A percentile compares a stretch with the other conserved stretches of the same genome.
Evolutionary conservation across 2,888 invertebrate species (phyloP).

Genomic region (Troilus luridus): DNA sequence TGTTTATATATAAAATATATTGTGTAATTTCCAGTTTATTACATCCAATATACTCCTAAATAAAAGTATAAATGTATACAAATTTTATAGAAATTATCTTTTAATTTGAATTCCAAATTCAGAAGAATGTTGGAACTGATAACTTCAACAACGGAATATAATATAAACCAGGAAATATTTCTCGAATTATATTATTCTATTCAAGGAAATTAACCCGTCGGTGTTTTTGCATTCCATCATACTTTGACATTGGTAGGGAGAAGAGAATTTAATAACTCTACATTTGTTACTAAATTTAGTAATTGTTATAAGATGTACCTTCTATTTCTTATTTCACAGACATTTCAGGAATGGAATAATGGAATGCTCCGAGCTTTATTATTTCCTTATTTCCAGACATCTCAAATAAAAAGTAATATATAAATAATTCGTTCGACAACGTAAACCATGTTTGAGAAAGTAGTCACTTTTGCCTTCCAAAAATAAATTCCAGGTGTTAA

Average conservation of each 20-base stretch:
- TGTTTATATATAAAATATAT: background rate
- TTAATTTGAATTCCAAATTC: background rate
- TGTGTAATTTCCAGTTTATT: too few species aligned
- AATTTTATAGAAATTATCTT: background rate
- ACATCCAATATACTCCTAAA: too few species aligned
- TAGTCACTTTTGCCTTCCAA: too few species aligned
- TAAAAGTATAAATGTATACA: too few species aligned
- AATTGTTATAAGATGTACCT: background rate
- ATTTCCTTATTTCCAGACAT: background rate
- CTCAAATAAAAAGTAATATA: background rate
- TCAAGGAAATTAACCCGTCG: background rate
- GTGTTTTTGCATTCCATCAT: background rate
- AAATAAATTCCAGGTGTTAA: too few species aligned
- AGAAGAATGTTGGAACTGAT: background rate
- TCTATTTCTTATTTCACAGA: too few species aligned
- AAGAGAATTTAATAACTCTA: background rate
- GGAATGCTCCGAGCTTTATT: background rate
- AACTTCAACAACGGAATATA: background rate
- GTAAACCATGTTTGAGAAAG: too few species aligned
- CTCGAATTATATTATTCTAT: background rate
- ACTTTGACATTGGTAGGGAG: background rate
- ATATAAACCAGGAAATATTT: background rate
- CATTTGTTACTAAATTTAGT: background rate
- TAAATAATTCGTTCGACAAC: background rate
- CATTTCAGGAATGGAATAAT: too few species aligned